Evolutionary conservation across 2,797 vertebrate species (phyloP).

Genomic region (Eremophila alpestris): DNA sequence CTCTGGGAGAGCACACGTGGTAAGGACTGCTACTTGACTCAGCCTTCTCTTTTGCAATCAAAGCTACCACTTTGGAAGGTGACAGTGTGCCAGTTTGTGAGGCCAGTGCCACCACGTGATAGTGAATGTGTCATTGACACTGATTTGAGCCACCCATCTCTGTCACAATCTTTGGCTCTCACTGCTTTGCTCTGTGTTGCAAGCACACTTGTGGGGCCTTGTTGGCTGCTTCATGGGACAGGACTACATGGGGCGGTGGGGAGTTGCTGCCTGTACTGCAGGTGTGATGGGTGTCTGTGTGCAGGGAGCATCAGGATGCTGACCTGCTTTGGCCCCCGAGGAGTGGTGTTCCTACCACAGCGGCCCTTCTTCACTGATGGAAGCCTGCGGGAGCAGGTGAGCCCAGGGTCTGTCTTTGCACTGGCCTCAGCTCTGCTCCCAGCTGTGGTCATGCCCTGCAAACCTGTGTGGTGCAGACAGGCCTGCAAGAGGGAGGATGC

Average conservation of each 20-base stretch:
- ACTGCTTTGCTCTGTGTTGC: background rate
- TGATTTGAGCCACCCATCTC: background rate
- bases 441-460: background rate
- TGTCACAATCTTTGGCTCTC: background rate
- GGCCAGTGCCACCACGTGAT: background rate
- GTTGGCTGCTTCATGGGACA: background rate
- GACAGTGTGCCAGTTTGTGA: background rate
- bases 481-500: background rate
- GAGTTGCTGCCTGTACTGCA: background rate
- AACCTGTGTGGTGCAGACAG: background rate
- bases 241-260: background rate
- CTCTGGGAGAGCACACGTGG: constrained; percentile 88
- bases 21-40: constrained; percentile 50
- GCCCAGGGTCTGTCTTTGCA: background rate
- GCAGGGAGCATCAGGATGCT: constrained; percentile 88
- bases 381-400: constrained; percentile 93
- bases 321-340: constrained; percentile 90
- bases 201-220: background rate
- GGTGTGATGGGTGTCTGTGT: background rate
- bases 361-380: constrained; percentile 95
- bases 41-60: background rate
- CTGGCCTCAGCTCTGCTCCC: background rate
- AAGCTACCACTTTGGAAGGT: background rate
- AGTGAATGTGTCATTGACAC: background rate
- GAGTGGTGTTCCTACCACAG: constrained; percentile 93